Conservation (phyloP, 2,113 vertebrate species). For the Varanus salvator region DNA sequence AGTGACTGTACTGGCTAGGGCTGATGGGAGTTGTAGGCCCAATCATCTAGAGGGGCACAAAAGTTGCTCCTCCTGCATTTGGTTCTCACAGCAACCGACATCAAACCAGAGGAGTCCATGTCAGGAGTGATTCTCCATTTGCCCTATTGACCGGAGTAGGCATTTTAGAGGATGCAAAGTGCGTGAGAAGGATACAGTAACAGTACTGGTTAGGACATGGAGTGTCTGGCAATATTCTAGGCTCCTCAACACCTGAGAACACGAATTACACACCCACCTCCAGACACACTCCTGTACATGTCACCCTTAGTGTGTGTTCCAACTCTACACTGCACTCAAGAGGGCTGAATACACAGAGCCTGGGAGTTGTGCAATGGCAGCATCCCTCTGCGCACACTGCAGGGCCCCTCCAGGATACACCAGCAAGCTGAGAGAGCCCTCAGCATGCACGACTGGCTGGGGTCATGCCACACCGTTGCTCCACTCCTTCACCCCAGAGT, state of each 20-base stretch:
- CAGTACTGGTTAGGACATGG: not conserved
- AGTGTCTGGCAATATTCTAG: not conserved
- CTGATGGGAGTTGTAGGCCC: too few species aligned
- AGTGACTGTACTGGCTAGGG: too few species aligned
- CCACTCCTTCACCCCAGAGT: not conserved
- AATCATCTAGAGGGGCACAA: too few species aligned
- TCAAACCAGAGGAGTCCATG: not conserved
- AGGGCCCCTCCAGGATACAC: not conserved
- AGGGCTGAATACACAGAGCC: not conserved
- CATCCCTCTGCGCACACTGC: too few species aligned
- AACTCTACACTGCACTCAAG: not conserved
- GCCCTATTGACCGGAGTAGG: not conserved
- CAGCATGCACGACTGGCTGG: not conserved
- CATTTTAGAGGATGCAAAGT: too few species aligned
- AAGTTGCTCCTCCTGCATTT: too few species aligned
- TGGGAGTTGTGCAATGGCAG: not conserved
- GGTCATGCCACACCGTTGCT: too few species aligned
- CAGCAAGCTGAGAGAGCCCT: not conserved
- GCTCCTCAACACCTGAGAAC: too few species aligned
- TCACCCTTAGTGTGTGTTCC: not conserved
- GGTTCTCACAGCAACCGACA: not conserved
- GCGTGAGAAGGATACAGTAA: not conserved
- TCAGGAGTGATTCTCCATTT: not conserved
- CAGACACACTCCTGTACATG: not conserved
- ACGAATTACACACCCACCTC: not conserved